Evolutionary conservation across 2,888 invertebrate genomes (phyloP), one percentile per base, ranked within the genome.

Genomic region (Chirona hameri): DNA sequence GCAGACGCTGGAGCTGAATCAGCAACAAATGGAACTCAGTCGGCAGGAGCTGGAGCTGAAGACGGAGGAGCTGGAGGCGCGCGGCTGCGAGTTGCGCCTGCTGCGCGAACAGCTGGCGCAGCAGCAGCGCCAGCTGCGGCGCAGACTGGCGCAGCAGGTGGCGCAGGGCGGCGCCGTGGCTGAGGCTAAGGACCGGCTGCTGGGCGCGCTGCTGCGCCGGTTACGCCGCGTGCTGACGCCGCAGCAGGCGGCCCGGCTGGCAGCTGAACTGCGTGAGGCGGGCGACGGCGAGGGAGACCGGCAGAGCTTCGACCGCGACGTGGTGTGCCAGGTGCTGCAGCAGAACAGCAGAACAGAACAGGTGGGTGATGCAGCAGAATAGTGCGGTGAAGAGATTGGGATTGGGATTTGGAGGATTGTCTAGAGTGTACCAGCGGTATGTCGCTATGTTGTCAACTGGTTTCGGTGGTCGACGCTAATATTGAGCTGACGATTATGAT

Each of bases 91-190:
- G 27, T n/a, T n/a, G n/a, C n/a, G 10, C 5, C 46, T 39, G 79
- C 79, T 72, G 29, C 72, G 72, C 24, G 27, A 39, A 24, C 76
- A 46, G 76, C 46, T 24, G 76, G 76, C 69, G 69, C n/a, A 72
- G 72, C 31, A 72, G 72, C 72, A 72, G 72, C 29, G 72, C 14
- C 72, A 27, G 72, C 72, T 29, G 72, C 31, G 21, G 18, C 72
- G 31, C 18, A 29, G 72, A 18, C 72, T 18, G 72, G 31, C 29
- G 31, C 31, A 72, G 72, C 72, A 29, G 72, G 31, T 18, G 14
- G n/a, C 24, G 27, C 69, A 69, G 72, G 72, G 27, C 27, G 72
- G 27, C 29, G 31, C 27, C 29, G 31, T n/a, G n/a, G 60, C 60
- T 60, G 60, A 60, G 60, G 60, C 60, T 21, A n/a, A 31, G 31